Evolutionary conservation across 1,140 invertebrate genomes (phyloP).

Genomic region (Danaus melanippus): DNA sequence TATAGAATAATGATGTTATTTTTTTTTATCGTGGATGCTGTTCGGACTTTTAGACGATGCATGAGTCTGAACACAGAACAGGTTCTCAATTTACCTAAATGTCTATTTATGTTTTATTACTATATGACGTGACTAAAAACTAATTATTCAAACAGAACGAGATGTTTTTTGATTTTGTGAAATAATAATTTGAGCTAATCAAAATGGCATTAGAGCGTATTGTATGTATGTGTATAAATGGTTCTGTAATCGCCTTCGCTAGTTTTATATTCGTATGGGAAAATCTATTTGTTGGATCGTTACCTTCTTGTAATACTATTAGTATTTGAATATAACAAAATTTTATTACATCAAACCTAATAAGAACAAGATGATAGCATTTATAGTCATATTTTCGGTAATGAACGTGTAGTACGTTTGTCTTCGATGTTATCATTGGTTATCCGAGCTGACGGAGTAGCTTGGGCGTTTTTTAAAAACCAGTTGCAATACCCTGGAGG

Average conservation of each 20-base stretch:
- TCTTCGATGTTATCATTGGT: conserved; percentile 27
- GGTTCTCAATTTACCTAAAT: conserved; percentile 17
- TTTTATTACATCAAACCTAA: too few species aligned
- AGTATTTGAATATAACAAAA: too few species aligned
- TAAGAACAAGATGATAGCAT: too few species aligned
- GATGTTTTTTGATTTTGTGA: conserved; percentile 29
- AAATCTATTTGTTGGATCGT: too few species aligned
- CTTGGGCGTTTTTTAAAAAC: conserved; percentile 38
- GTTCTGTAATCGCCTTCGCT: too few species aligned
- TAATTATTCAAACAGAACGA: conserved; percentile 14
- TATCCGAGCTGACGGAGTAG: conserved; percentile 40
- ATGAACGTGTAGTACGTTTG: too few species aligned
- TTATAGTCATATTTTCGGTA: too few species aligned
- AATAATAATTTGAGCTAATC: conserved; percentile 57
- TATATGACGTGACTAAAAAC: conserved; percentile 38
- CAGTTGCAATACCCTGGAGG: conserved; percentile 59
- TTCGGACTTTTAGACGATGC: too few species aligned
- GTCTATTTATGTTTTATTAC: conserved; percentile 20
- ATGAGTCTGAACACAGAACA: neutral
- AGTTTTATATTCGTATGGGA: too few species aligned
- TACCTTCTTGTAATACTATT: too few species aligned
- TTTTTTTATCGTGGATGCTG: too few species aligned
- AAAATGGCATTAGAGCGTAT: conserved; percentile 55
- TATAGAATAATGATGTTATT: conserved; percentile 1
- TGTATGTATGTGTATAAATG: too few species aligned